A percentile compares a stretch with the other conserved stretches of the same genome.
phyloP scores from a whole-genome alignment of 2,113 vertebrate genomes.

The Oriolus oriolus region DNA sequence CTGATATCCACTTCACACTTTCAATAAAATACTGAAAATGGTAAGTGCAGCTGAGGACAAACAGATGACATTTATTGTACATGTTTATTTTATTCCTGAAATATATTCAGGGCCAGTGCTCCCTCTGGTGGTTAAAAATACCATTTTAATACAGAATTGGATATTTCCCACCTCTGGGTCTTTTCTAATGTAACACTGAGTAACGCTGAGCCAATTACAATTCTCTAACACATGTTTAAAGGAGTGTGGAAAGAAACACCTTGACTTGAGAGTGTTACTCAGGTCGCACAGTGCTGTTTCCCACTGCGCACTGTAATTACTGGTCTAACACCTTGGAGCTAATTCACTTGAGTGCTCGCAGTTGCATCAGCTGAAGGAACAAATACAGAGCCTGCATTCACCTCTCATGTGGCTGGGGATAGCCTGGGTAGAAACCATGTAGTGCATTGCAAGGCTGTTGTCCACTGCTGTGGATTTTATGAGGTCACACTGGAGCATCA shows the following conservation, averaged over 20 bases:
- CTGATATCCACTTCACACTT: conserved; percentile 46
- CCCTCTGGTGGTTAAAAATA: conserved; percentile 47
- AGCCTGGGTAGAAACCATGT: background rate
- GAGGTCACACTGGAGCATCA: background rate
- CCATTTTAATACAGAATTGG: background rate
- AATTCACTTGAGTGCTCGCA: accelerated
- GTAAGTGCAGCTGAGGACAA: conserved; percentile 55
- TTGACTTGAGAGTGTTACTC: background rate
- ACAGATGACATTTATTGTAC: conserved; percentile 12
- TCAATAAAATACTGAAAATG: conserved; percentile 33
- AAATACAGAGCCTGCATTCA: background rate
- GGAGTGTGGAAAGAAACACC: background rate
- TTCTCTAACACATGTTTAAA: background rate
- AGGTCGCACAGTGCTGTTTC: background rate
- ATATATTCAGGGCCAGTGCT: background rate
- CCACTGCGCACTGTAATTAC: background rate
- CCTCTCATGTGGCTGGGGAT: background rate
- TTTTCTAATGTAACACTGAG: background rate
- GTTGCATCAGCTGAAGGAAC: background rate
- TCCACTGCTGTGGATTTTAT: background rate
- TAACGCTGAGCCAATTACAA: background rate
- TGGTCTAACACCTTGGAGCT: background rate
- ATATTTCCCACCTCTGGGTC: background rate
- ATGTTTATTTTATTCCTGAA: conserved; percentile 9
- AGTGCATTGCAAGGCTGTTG: background rate